Conservation (phyloP, 2,888 invertebrate genomes). For the Ommatoiulus sabulosus region DNA sequence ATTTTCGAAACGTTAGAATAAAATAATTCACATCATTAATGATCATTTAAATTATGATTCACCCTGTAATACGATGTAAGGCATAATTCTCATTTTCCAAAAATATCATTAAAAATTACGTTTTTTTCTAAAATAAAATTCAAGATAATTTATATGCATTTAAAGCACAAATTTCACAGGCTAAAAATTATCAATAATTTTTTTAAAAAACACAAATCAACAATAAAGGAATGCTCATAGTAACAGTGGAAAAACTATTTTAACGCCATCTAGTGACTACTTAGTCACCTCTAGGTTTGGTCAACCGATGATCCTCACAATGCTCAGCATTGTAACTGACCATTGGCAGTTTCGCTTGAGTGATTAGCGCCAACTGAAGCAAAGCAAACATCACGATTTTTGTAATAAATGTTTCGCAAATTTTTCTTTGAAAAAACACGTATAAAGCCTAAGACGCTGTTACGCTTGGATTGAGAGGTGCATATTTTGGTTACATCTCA, state of each 20-base stretch:
- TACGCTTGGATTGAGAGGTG: neutral
- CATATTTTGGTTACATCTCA: slow-evolving; percentile 32
- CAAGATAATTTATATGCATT: no score
- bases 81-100: no score
- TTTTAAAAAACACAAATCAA: no score
- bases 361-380: slow-evolving; percentile 8
- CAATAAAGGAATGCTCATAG: no score
- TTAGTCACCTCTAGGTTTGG: neutral
- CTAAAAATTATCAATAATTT: no score
- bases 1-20: no score
- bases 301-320: neutral
- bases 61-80: no score
- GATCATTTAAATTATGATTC: no score
- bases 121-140: no score
- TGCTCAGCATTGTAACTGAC: neutral
- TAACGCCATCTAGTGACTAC: neutral
- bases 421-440: neutral
- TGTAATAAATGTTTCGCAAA: slow-evolving; percentile 6
- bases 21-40: no score
- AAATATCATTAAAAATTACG: no score
- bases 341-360: neutral
- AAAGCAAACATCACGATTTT: neutral
- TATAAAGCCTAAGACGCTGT: neutral
- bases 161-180: no score
- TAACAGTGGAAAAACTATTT: neutral